Evolutionary conservation across 2,888 invertebrate genomes (phyloP), one percentile per base, ranked within the genome.

Genomic region (Tridacna crocea): DNA sequence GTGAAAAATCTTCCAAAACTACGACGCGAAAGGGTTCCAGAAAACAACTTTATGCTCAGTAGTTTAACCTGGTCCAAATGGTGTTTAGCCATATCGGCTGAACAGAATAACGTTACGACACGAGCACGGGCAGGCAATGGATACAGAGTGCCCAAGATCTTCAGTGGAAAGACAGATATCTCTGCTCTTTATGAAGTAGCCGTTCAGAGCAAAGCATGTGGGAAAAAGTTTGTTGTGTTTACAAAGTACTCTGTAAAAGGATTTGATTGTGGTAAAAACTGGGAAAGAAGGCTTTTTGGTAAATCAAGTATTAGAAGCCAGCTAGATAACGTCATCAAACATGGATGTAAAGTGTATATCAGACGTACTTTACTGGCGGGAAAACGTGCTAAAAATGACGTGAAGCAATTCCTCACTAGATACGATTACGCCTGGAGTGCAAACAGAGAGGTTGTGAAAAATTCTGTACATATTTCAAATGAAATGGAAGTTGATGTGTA

Each of bases 131-230:
- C 61, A 47, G 85, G 84, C 55, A 65, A 77, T 73, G 88, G 89
- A n/a, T 88, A 70, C 79, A 75, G 85, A 55, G 65, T 76, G 17
- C 79, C 60, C 58, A 47, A 73, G 17, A 81, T 90, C 1, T 90
- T 88, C 72, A 78, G 73, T 60, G 87, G 86, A 27, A 79, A 83
- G 70, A 84, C 84, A 6, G 80, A 82, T 19, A 66, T 80, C n/a
- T 83, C 89, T 6, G 88, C 90, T 47, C 61, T 90, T 19, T 90
- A 90, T 65, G 90, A 90, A 72, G 73, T 90, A 19, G 79, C 86
- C 2, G 88, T 89, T 4, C 88, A 88, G 55, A 82, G 78, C 24
- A 63, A 75, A 26, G 26, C 73, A 15, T 78, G 83, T 24, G 48
- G 77, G n/a, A 85, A 84, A 72, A 79, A 83, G 66, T 87, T 77